Evolutionary conservation across 1,140 invertebrate genomes (phyloP), one percentile per base, ranked within the genome.

Genomic region (Luehdorfia chinensis): DNA sequence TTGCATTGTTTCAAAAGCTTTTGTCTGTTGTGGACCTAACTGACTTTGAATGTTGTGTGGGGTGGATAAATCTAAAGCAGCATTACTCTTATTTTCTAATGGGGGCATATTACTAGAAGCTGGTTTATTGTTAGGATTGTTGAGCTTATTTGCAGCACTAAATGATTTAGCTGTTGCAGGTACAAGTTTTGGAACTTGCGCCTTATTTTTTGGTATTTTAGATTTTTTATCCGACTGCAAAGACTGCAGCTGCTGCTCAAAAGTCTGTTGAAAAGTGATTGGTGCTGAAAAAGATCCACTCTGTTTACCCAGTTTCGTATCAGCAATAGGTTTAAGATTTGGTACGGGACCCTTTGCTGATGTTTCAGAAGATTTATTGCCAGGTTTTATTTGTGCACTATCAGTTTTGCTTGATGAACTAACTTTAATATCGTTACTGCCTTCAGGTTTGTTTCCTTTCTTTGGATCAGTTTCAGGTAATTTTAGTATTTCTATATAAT

Each of bases 401-500:
- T 83, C 78, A 47, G 47, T 49, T 64, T 75, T 75, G 54, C 45
- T 69, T 36, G 45, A 23, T 32, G 51, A 28, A 51, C 55, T 67
- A 23, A 41, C 11, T 59, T 76, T 81, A 1, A 8, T 27, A 44
- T 81, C 76, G 54, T 31, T 50, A 45, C 41, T 52, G 15, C 25
- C 25, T 44, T 78, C 69, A 37, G 31, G 6, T 7, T 81, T 15
- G 31, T 62, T 52, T 36, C 9, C 55, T 79, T 79, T 60, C 79
- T 86, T 15, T 2, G 67, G 27, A 44, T 77, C 84, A 36, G 57
- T 70, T 45, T 90, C 89, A 16, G 88, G 88, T 28, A 90, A 60
- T 72, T 90, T 90, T 44, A 90, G 66, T 41, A 90, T 90, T 79
- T 90, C 89, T 44, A 90, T 89, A 55, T 87, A 89, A 65, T 90